Evolutionary conservation across 2,113 vertebrate species (phyloP).

Genomic region (Cyprichromis sp.): DNA sequence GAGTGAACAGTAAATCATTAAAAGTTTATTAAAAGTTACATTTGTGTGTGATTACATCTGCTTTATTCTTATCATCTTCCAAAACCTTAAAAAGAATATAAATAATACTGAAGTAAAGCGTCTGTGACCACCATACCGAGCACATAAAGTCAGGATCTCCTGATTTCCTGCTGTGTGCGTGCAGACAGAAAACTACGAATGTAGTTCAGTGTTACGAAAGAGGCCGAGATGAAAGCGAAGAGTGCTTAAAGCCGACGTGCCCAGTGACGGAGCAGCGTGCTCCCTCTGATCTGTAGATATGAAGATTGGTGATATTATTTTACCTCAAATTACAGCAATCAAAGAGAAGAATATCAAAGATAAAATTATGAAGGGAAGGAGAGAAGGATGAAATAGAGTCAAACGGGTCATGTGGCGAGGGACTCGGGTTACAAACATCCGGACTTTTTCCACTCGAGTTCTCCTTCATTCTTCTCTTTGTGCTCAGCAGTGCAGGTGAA

Average conservation of each 20-base stretch:
- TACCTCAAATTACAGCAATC: background rate
- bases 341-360: background rate
- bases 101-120: background rate
- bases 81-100: background rate
- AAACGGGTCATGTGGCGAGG: constrained; percentile 33
- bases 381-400: background rate
- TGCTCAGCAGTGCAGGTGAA: background rate
- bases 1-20: background rate
- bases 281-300: background rate
- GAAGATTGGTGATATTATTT: background rate
- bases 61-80: background rate
- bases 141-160: background rate
- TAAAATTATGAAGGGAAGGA: background rate
- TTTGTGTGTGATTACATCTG: background rate
- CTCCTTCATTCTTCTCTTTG: background rate
- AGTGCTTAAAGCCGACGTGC: background rate
- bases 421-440: constrained; percentile 41
- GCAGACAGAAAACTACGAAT: background rate
- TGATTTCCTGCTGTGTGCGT: background rate
- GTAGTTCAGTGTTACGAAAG: background rate
- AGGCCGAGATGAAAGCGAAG: background rate
- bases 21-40: background rate
- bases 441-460: background rate
- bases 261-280: background rate
- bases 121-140: background rate